Evolutionary conservation across 2,797 vertebrate species (phyloP), one percentile per base, ranked within the genome.

Genomic region (Chrysocyon brachyurus): DNA sequence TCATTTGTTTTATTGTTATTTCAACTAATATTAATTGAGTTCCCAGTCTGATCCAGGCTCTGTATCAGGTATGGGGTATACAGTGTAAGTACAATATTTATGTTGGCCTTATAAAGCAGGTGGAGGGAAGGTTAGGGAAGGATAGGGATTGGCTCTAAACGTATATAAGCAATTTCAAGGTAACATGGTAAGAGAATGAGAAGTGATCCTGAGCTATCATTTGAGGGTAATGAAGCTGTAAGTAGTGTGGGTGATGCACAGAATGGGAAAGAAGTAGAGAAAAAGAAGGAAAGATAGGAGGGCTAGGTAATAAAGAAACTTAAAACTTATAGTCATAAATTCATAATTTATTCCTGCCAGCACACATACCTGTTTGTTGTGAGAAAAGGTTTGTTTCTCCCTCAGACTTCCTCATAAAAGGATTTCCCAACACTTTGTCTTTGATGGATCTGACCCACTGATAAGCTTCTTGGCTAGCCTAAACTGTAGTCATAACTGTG

Each of bases 321-420:
- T 52, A 33, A 36, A 66, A 70, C 31, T 57, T 81, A 52, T 12
- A 54, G 22, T 86, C 64, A 36, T 6, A 92, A 81, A 7, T 81
- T 22, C 57, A 6, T 57, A 75, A 70, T 78, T 59, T 33, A 91
- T 33, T 94, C 12, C 63, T 85, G 72, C 15, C 26, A 81, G 28
- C 24, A 73, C 57, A 87, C 21, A 70, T 21, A 75, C 9, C 54
- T 72, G 59, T 46, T 72, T 82, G 33, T 63, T 49, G 4, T 4
- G 40, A 73, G 36, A 84, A 73, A 84, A 91, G 81, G 52, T 94
- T 75, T 19, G 56, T 87, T 89, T 78, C 61, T 64, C 31, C 77
- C 64, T 46, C 36, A 46, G 64, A 40, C 63, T 83, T 85, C 57
- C 52, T 94, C 81, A 87, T 49, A 10, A 95, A 75, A 46, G 4